Conservation (phyloP, 2,888 invertebrate genomes). For the Troides aeacus region DNA sequence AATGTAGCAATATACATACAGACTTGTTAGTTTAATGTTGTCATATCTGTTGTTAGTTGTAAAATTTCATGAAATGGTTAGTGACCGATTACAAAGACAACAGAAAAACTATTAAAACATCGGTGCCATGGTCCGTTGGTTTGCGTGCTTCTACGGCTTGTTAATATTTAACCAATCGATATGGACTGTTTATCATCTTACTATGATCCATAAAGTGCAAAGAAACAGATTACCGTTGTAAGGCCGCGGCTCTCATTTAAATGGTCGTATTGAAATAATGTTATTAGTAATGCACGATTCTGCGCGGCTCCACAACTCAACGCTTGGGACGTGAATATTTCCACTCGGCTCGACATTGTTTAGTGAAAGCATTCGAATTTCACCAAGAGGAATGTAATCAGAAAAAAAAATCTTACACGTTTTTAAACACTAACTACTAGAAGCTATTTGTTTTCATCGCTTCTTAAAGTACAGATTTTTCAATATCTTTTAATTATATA, state of each 20-base stretch:
- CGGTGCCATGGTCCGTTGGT: slow-evolving; percentile 63
- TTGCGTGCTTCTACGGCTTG: slow-evolving; percentile 57
- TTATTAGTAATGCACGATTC: slow-evolving; percentile 62
- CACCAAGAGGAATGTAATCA: slow-evolving; percentile 33
- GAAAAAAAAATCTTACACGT: slow-evolving; percentile 5
- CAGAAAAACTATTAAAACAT: slow-evolving; percentile 50
- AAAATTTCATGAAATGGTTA: slow-evolving; percentile 33
- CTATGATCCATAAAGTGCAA: slow-evolving; percentile 40
- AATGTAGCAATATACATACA: too few species aligned
- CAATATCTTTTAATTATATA: neutral
- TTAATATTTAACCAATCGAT: slow-evolving; percentile 44
- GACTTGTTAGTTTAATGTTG: too few species aligned
- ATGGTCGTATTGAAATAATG: slow-evolving; percentile 45
- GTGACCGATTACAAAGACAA: slow-evolving; percentile 45
- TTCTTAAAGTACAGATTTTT: neutral
- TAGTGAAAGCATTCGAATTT: slow-evolving; percentile 57
- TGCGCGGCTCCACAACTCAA: slow-evolving; percentile 47
- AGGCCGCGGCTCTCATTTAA: slow-evolving; percentile 40
- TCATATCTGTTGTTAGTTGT: too few species aligned
- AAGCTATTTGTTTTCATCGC: too few species aligned
- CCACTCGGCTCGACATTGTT: slow-evolving; percentile 40
- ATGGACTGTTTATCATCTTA: slow-evolving; percentile 40
- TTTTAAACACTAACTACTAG: slow-evolving; percentile 5
- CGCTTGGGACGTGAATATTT: slow-evolving; percentile 44
- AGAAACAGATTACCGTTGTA: slow-evolving; percentile 38